Evolutionary conservation across 2,888 invertebrate species (phyloP), one percentile per base, ranked within the genome.

Genomic region (Iselma pallidipennis): DNA sequence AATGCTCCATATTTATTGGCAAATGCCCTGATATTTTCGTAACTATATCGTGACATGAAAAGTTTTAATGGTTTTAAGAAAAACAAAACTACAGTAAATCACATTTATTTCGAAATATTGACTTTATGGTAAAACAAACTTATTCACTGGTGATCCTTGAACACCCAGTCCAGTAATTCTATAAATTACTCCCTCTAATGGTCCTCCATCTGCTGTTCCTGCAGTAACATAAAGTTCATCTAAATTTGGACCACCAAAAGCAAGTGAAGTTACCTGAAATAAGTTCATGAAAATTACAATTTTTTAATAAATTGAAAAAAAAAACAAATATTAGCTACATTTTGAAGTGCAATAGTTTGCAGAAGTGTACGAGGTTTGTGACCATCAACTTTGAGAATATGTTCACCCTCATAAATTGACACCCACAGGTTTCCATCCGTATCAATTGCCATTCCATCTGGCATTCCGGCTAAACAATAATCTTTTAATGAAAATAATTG

Each of bases 391-490:
- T 87, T 75, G 16, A 80, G 69, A 50, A 90, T 83, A 74, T 86
- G 85, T n/a, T 86, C 84, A 1, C 88, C 91, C 65, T 86, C 86
- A 75, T 89, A 92, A 75, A 89, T 88, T 55, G 91, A 91, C 33
- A 93, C 85, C 90, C 92, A 93, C 7, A 93, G 82, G 76, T 90
- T 89, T 7, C 89, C 92, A 64, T 91, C 88, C 91, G 91, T n/a
- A n/a, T n/a, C n/a, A n/a, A n/a, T n/a, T n/a, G n/a, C n/a, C n/a
- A n/a, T n/a, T n/a, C n/a, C n/a, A 80, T 91, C 91, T 54, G 88
- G 88, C 69, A 88, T 83, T 12, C 86, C 83, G 10, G 74, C 71
- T 42, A 83, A 74, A 33, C 77, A 76, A 60, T 81, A 75, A 28
- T 77, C 73, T 28, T 75, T 75, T 71, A 88, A 85, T 71, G 86